phyloP scores from a whole-genome alignment of 2,888 invertebrate species.

The Dynastes maya region DNA sequence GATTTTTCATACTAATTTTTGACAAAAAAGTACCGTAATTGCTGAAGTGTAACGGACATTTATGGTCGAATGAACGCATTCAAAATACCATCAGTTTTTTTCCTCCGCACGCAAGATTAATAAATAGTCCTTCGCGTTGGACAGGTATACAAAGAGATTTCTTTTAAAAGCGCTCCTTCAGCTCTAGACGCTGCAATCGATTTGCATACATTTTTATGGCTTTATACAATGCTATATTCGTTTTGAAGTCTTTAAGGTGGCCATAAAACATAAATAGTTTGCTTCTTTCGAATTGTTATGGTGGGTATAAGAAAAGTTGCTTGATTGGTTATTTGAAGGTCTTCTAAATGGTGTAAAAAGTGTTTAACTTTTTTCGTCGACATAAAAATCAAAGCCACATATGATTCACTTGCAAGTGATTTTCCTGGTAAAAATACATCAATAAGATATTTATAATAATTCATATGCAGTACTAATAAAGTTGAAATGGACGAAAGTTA shows the following conservation, averaged over 20 bases:
- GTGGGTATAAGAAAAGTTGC: background rate
- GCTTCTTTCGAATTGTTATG: background rate
- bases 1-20: slow-evolving; percentile 34
- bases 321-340: background rate
- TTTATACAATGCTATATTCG: slow-evolving; percentile 3
- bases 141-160: slow-evolving; percentile 23
- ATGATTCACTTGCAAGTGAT: too few relatives aligned
- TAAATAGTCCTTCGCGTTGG: background rate
- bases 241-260: background rate
- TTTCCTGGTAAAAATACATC: too few relatives aligned
- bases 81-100: slow-evolving; percentile 20
- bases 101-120: background rate
- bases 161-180: slow-evolving; percentile 18
- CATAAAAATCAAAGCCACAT: background rate
- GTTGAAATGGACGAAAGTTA: too few relatives aligned
- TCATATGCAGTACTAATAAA: too few relatives aligned
- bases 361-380: background rate
- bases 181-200: slow-evolving; percentile 14
- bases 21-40: slow-evolving; percentile 7
- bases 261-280: background rate
- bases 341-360: background rate
- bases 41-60: slow-evolving; percentile 20
- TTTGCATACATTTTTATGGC: slow-evolving; percentile 20
- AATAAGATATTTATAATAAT: too few relatives aligned
- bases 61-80: slow-evolving; percentile 20